phyloP scores from a whole-genome alignment of 2,888 invertebrate species.

The Pyrrhia umbra region DNA sequence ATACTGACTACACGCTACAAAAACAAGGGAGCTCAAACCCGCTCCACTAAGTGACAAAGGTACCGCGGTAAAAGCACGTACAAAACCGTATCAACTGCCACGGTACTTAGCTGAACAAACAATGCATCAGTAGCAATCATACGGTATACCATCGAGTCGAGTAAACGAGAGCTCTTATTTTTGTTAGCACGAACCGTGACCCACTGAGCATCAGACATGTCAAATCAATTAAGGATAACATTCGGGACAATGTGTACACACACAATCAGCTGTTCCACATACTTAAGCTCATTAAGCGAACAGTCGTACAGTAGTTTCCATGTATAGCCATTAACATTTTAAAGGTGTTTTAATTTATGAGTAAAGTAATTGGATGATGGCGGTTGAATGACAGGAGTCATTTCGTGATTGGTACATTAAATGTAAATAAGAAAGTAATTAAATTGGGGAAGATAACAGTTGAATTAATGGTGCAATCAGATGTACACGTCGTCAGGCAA shows the following conservation, averaged over 20 bases:
- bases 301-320: constrained; percentile 47
- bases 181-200: constrained; percentile 75
- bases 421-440: constrained; percentile 38
- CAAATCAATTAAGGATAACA: constrained; percentile 83
- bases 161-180: constrained; percentile 66
- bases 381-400: constrained; percentile 29
- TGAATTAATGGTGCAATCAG: constrained; percentile 21
- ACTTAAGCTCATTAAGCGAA: constrained; percentile 43
- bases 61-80: constrained; percentile 81
- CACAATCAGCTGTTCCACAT: constrained; percentile 52
- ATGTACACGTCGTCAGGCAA: constrained; percentile 16
- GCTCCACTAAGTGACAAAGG: constrained; percentile 81
- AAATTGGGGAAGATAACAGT: constrained; percentile 33
- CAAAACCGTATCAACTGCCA: constrained; percentile 73
- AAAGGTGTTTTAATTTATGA: constrained; percentile 43
- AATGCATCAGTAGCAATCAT: constrained; percentile 81
- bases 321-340: constrained; percentile 37
- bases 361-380: constrained; percentile 40
- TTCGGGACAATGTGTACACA: constrained; percentile 62
- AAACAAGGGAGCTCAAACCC: constrained; percentile 62
- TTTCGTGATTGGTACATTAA: constrained; percentile 24
- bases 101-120: constrained; percentile 86
- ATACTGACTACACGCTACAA: constrained; percentile 49
- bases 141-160: constrained; percentile 71
- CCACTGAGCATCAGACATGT: constrained; percentile 75